These are phyloP conservation scores for Allobates femoralis DNA, from an alignment of 2,797 vertebrate species.

Conservation along the genomic window DNA sequence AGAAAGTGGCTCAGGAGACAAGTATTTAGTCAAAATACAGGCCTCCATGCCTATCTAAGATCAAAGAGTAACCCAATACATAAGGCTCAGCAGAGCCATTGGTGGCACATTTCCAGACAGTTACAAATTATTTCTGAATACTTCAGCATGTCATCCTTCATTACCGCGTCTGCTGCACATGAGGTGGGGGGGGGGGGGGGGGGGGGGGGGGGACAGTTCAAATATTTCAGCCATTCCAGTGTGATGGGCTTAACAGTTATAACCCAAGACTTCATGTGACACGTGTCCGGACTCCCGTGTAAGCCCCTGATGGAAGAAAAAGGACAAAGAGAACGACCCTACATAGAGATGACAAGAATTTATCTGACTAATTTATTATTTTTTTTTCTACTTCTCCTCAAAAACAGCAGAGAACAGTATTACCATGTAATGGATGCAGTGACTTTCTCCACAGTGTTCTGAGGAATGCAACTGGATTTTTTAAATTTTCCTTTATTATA, in stretches of 20 bases:
- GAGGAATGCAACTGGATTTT: too few relatives aligned
- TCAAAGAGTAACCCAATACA: constrained; percentile 53
- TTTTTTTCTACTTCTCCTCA: too few relatives aligned
- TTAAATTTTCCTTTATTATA: too few relatives aligned
- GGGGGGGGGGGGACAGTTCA: constrained; percentile 17
- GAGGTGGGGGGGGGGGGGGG: too few relatives aligned
- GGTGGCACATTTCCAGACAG: constrained; percentile 43
- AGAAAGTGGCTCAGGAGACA: constrained; percentile 23
- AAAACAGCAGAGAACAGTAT: too few relatives aligned
- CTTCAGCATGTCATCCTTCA: constrained; percentile 49
- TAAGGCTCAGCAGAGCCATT: constrained; percentile 34
- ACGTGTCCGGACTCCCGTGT: neutral
- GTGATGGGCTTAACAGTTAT: constrained; percentile 23
- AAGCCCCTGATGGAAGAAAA: neutral
- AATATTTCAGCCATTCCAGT: constrained; percentile 35
- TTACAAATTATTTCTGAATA: constrained; percentile 46
- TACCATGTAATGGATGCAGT: too few relatives aligned
- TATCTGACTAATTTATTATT: too few relatives aligned
- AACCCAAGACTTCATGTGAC: constrained; percentile 13
- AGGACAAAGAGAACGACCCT: too few relatives aligned
- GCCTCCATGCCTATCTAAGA: constrained; percentile 26
- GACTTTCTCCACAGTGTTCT: too few relatives aligned
- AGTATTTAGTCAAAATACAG: constrained; percentile 27
- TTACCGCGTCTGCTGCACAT: constrained; percentile 2
- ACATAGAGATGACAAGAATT: neutral